Evolutionary conservation across 2,113 vertebrate genomes (phyloP), one percentile per base, ranked within the genome.

Genomic region (Odocoileus hemionus): DNA sequence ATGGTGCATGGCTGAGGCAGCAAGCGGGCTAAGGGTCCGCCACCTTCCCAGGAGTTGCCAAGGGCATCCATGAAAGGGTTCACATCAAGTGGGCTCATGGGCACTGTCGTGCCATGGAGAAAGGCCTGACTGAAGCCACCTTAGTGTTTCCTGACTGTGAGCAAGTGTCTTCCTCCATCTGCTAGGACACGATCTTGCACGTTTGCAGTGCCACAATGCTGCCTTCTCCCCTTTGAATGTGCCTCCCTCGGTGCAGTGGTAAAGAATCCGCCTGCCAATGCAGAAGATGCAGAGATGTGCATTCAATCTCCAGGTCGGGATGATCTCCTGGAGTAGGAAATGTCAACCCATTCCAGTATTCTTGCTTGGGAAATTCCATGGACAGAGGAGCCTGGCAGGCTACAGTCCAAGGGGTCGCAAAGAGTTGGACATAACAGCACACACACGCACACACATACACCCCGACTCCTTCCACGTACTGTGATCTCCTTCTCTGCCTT

Each of bases 71-170:
- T 1, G 12, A 30, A 50, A 82, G 33, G 9, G 28, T 57, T 57
- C 33, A 12, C 36, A 50, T 61, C 39, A 5, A 8, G 54, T 7
- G 74, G 12, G 43, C 7, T 17, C 58, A 2, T 2, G 58, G 55
- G 55, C 1, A 7, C 26, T 33, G 33, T 47, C 33, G 16, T 0
- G 16, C 33, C 13, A 0, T 7, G 5, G 54, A 0, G 10, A n/a
- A 5, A 28, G 0, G 6, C 15, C 55, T 2, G 0, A 26, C 0
- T 1, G 25, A 74, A 45, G 13, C 33, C 30, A 5, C 26, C 1
- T 7, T 19, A 0, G 0, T 26, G 10, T n/a, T 33, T 33, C 19
- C 14, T 33, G 21, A 45, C 36, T 86, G 52, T 92, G 70, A 45
- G 14, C 26, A 89, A 54, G 13, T 55, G 28, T 54, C 45, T 30